Evolutionary conservation across 2,888 invertebrate species (phyloP).

Genomic region (Polietes domitor): DNA sequence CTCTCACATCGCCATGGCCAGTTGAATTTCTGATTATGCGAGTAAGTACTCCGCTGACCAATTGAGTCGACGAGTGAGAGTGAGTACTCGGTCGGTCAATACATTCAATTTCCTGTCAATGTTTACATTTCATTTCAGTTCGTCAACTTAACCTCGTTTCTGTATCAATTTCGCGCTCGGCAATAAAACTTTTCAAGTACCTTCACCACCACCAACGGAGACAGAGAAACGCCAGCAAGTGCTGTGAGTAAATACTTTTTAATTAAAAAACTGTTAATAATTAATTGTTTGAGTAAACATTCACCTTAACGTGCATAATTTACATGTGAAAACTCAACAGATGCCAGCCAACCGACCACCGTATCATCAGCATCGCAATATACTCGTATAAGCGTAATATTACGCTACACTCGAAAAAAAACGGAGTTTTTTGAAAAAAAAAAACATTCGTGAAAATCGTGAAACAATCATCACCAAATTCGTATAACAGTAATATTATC

Average conservation of each 20-base stretch:
- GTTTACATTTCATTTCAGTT: not conserved
- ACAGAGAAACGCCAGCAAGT: not conserved
- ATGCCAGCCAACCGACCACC: not conserved
- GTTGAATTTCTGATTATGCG: too few species aligned
- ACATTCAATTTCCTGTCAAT: not conserved
- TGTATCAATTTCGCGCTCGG: not conserved
- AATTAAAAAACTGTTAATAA: not conserved
- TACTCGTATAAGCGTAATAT: too few species aligned
- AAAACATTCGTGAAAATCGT: too few species aligned
- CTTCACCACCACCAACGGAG: too few species aligned
- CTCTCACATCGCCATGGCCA: too few species aligned
- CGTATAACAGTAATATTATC: too few species aligned
- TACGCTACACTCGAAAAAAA: too few species aligned
- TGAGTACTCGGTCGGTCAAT: too few species aligned
- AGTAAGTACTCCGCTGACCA: too few species aligned
- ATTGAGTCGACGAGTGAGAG: too few species aligned
- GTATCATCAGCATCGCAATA: not conserved
- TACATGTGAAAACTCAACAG: not conserved
- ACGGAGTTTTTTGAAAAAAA: too few species aligned
- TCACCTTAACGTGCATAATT: not conserved
- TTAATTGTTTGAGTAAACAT: conserved; percentile 1
- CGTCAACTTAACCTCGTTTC: not conserved
- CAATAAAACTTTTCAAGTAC: not conserved
- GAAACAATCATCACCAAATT: too few species aligned
- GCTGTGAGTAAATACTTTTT: conserved; percentile 3